Percentiles rank a stretch among this genome's conserved stretches.
Evolutionary conservation across 2,797 vertebrate species (phyloP).

Genomic region (Crypturellus tataupa): DNA sequence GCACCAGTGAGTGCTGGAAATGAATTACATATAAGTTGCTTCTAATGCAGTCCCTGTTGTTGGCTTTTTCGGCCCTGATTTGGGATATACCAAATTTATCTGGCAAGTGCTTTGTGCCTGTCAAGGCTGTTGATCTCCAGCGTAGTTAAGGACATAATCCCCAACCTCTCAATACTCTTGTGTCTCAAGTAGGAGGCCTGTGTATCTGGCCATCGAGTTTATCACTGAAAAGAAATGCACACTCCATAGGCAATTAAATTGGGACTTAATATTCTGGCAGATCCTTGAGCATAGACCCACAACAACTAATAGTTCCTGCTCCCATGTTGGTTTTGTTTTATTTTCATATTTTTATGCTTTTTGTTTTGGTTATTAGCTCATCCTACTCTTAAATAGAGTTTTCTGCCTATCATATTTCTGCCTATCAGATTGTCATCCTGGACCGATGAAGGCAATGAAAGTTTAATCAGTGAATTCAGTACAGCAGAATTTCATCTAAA

Average conservation of each 20-base stretch:
- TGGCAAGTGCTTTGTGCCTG: background rate
- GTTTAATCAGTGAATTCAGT: background rate
- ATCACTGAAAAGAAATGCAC: background rate
- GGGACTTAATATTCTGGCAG: background rate
- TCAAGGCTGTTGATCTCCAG: background rate
- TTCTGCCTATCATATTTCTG: background rate
- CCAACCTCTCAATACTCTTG: background rate
- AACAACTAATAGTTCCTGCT: background rate
- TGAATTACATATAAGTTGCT: background rate
- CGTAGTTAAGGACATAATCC: rapidly evolving
- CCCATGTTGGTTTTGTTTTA: background rate
- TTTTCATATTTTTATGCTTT: background rate
- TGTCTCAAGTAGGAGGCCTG: background rate
- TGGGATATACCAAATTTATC: background rate
- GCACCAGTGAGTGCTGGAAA: background rate
- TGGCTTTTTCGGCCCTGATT: background rate
- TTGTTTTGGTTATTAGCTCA: background rate
- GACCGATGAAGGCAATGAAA: background rate
- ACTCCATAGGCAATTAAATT: background rate
- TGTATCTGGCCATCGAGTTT: background rate
- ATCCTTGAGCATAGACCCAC: background rate
- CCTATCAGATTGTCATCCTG: background rate
- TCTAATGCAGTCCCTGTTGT: background rate
- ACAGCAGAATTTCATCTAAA: background rate
- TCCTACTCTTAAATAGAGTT: background rate